A percentile compares a stretch with the other conserved stretches of the same genome.
Conservation (phyloP, 2,888 invertebrate species). For the Hyposoter didymator region DNA sequence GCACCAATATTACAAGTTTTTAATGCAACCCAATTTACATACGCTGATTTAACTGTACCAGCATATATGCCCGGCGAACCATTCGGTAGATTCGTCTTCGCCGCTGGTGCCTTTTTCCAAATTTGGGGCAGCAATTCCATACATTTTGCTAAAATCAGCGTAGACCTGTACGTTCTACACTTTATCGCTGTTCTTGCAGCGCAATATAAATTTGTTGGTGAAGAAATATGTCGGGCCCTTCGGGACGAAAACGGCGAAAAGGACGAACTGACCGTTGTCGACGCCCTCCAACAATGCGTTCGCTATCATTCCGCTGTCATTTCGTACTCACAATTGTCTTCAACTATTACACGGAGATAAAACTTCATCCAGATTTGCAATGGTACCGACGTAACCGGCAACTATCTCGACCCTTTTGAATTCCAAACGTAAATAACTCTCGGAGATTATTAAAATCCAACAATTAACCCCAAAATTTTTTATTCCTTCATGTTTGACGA, state of each 20-base stretch:
- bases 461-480: too few relatives aligned
- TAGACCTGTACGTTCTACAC: constrained; percentile 73
- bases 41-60: constrained; percentile 71
- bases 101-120: constrained; percentile 56
- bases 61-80: constrained; percentile 67
- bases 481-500: too few relatives aligned
- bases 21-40: constrained; percentile 64
- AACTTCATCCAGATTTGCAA: constrained; percentile 46
- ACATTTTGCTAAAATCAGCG: constrained; percentile 67
- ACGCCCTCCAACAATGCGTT: constrained; percentile 58
- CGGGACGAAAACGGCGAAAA: background rate
- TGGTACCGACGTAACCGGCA: constrained; percentile 66
- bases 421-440: too few relatives aligned
- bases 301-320: constrained; percentile 64
- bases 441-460: too few relatives aligned
- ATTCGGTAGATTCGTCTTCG: constrained; percentile 62
- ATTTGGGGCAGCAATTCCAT: constrained; percentile 43
- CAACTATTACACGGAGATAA: background rate
- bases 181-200: constrained; percentile 71
- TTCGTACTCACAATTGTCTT: constrained; percentile 52
- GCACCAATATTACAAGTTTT: constrained; percentile 61
- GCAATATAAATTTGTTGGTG: constrained; percentile 70
- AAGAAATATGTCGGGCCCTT: constrained; percentile 54
- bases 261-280: constrained; percentile 17
- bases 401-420: constrained; percentile 61